phyloP scores from a whole-genome alignment of 1,140 invertebrate species.

The Scaptodrosophila lebanonensis region DNA sequence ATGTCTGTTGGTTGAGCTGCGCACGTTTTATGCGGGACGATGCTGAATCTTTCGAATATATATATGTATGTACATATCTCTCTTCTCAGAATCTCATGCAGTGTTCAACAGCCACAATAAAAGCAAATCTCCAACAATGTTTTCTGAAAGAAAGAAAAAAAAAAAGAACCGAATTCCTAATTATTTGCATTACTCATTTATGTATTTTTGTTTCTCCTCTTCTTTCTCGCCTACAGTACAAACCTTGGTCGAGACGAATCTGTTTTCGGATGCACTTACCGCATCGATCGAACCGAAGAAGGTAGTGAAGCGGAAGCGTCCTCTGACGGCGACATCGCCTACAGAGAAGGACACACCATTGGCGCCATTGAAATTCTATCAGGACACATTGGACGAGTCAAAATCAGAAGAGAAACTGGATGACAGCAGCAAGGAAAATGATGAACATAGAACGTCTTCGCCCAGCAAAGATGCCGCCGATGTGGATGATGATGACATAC shows the following conservation, averaged over 20 bases:
- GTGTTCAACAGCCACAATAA: slow-evolving; percentile 13
- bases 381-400: slow-evolving; percentile 89
- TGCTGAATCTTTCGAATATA: no score
- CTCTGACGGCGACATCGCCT: slow-evolving; percentile 81
- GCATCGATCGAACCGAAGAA: slow-evolving; percentile 84
- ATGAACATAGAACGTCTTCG: slow-evolving; percentile 35
- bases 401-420: slow-evolving; percentile 78
- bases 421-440: slow-evolving; percentile 76
- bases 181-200: not conserved
- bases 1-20: no score
- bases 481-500: slow-evolving; percentile 70
- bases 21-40: no score
- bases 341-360: slow-evolving; percentile 79
- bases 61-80: no score
- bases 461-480: slow-evolving; percentile 65
- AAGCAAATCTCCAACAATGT: slow-evolving; percentile 42
- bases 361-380: slow-evolving; percentile 89
- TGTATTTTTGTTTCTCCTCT: slow-evolving; percentile 20
- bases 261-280: slow-evolving; percentile 94
- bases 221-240: slow-evolving; percentile 82
- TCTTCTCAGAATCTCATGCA: no score
- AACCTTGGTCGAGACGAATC: slow-evolving; percentile 90
- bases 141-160: no score
- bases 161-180: not conserved
- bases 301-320: slow-evolving; percentile 86